A percentile compares a stretch with the other conserved stretches of the same genome.
Evolutionary conservation across 2,113 vertebrate genomes (phyloP).

Genomic region (Clarias batrachus): DNA sequence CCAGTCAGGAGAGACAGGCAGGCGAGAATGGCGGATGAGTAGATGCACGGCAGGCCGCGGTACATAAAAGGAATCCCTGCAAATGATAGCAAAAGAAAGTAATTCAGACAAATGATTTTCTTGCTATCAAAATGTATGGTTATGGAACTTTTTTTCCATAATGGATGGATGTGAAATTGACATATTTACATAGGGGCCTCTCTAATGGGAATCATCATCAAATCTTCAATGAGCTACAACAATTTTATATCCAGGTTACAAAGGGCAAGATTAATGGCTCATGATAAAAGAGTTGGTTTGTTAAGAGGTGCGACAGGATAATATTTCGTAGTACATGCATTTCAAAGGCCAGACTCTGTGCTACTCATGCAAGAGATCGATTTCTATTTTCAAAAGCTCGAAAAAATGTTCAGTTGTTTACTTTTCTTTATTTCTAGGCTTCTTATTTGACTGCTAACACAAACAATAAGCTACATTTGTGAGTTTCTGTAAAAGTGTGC

Average conservation of each 20-base stretch:
- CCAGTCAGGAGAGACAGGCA: constrained; percentile 80
- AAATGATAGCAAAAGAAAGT: neutral
- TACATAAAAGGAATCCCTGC: constrained; percentile 83
- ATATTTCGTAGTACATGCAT: no score
- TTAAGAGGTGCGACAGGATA: no score
- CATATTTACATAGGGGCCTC: neutral
- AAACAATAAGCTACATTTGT: no score
- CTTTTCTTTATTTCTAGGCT: no score
- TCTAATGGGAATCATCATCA: neutral
- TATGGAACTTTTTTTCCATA: neutral
- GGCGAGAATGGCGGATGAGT: constrained; percentile 82
- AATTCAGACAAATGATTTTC: neutral
- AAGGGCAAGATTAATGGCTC: neutral
- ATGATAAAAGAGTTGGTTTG: neutral
- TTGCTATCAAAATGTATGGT: neutral
- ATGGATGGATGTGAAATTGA: neutral
- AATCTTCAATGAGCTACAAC: neutral
- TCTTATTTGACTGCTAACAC: no score
- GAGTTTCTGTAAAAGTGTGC: no score
- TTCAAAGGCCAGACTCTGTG: no score
- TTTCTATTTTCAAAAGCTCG: no score
- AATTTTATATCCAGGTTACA: neutral
- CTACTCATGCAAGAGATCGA: no score
- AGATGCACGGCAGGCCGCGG: constrained; percentile 87
- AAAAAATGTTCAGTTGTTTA: no score